phyloP scores from a whole-genome alignment of 2,888 invertebrate species.

The Xylocampa areola region DNA sequence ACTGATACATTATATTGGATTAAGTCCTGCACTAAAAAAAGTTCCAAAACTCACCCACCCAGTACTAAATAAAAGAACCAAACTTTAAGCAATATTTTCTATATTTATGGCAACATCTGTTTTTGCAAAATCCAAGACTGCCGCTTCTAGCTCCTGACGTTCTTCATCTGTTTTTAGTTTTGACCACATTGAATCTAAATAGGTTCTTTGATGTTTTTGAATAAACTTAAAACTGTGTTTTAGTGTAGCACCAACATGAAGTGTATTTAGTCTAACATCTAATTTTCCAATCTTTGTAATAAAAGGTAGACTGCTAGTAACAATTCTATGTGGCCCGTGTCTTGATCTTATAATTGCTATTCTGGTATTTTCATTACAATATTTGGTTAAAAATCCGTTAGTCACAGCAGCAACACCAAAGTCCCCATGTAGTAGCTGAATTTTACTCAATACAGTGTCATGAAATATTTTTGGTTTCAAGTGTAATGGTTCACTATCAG shows the following conservation, averaged over 20 bases:
- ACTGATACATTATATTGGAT: too few relatives aligned
- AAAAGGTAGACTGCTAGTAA: conserved; percentile 92
- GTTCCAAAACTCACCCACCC: neutral
- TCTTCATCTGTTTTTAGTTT: conserved; percentile 91
- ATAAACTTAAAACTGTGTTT: conserved; percentile 94
- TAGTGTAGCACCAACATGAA: conserved; percentile 94
- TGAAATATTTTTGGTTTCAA: conserved; percentile 89
- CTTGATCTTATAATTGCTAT: conserved; percentile 93
- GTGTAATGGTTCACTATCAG: conserved; percentile 83
- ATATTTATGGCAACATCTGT: conserved; percentile 84
- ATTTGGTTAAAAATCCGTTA: conserved; percentile 93
- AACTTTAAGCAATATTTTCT: conserved; percentile 75
- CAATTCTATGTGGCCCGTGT: conserved; percentile 93
- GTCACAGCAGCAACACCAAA: conserved; percentile 93
- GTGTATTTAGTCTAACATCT: conserved; percentile 90
- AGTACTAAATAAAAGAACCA: conserved; percentile 16
- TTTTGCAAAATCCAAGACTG: conserved; percentile 84
- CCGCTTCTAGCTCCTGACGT: conserved; percentile 87
- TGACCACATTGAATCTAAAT: conserved; percentile 91
- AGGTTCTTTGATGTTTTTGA: conserved; percentile 91
- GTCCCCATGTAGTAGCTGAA: conserved; percentile 93
- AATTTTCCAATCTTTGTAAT: conserved; percentile 92
- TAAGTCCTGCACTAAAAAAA: too few relatives aligned
- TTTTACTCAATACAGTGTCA: conserved; percentile 89
- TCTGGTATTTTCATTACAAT: conserved; percentile 94